A percentile compares a stretch with the other conserved stretches of the same genome.
Conservation (phyloP, 2,113 vertebrate species). For the Microtus montanus region DNA sequence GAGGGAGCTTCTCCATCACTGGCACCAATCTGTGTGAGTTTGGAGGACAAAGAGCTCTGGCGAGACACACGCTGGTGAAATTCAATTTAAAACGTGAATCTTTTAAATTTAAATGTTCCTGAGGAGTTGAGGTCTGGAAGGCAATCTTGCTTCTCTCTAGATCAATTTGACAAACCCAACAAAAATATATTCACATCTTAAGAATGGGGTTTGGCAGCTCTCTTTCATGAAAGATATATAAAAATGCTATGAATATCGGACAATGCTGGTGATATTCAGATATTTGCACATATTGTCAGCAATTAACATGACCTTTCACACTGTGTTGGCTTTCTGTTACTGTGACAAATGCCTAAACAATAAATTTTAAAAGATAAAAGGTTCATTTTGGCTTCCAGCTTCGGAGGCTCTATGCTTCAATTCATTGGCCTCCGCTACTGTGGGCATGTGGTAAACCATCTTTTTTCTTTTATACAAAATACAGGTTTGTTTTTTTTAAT, state of each 20-base stretch:
- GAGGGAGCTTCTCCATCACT: background rate
- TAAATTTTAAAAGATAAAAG: background rate
- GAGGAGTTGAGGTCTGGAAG: background rate
- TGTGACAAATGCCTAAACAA: background rate
- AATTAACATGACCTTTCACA: background rate
- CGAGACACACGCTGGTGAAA: background rate
- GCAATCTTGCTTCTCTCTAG: background rate
- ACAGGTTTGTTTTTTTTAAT: background rate
- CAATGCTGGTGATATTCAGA: background rate
- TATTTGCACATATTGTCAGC: background rate
- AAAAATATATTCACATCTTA: background rate
- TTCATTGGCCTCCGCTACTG: background rate
- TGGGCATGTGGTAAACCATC: background rate
- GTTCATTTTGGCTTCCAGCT: background rate
- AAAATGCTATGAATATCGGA: background rate
- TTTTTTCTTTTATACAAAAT: background rate
- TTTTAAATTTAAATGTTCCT: background rate
- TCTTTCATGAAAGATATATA: background rate
- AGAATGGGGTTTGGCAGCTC: background rate
- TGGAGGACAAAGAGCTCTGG: background rate
- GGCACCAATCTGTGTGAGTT: background rate
- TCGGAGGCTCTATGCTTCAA: background rate
- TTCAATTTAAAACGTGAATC: background rate
- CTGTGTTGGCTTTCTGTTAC: background rate
- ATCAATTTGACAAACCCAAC: background rate